Evolutionary conservation across 1,140 invertebrate genomes (phyloP), one percentile per base, ranked within the genome.

Genomic region (Drosophila suzukii): DNA sequence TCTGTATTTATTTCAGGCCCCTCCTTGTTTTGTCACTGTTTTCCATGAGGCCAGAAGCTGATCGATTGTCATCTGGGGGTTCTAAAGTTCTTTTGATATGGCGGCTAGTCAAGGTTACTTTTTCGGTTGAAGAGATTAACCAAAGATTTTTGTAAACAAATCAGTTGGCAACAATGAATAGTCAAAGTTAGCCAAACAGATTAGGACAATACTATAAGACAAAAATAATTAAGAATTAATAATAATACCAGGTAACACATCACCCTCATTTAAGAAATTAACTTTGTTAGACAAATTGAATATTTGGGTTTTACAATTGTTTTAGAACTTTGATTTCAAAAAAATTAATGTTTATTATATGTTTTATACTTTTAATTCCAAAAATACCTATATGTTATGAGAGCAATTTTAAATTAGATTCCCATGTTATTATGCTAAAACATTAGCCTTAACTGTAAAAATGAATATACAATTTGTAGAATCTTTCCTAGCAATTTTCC

Each of bases 1-100:
- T 20, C 20, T 6, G 0, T 0, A 5, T 3, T 30, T 30, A 30
- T 55, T 32, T 12, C 13, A 34, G 60, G 38, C 30, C 55, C 56
- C 55, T 13, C 8, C n/a, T 32, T 5, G 6, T 12, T 60, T 38
- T n/a, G 20, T 7, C 61, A 46, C 65, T 67, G 61, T 20, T 47
- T 17, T 1, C 10, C 65, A 68, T 43, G 65, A 43, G 47, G 11
- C 20, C 6, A n/a, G 43, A 11, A 30, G 38, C 46, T 68, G 65
- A 67, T 68, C 46, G 60, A 39, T 49, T 3, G 62, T 10, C 20
- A 49, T 32, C 44, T 66, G 27, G 12, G 20, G 30, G 0, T 36
- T 20, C 11, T 3, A 30, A 30, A 65, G 56, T 46, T 65, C 20
- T n/a, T 65, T n/a, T 65, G 41, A 46, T 61, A 65, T 65, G 41